Percentiles rank a stretch among this genome's conserved stretches.
Conservation (phyloP, 2,888 invertebrate species). For the Philereme vetulata region DNA sequence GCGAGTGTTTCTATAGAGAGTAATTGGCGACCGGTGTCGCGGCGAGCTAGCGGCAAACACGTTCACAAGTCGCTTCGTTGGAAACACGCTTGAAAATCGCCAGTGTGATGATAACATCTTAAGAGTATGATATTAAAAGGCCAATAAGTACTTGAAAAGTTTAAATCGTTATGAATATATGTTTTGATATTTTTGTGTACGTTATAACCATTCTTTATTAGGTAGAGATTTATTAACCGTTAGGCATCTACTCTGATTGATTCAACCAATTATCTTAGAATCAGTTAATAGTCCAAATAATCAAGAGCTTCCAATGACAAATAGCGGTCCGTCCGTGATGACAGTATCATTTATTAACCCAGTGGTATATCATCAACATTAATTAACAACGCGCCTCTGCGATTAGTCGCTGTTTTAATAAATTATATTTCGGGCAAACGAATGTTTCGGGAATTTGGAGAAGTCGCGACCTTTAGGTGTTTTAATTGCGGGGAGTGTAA, state of each 20-base stretch:
- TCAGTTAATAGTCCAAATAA: constrained; percentile 20
- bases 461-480: constrained; percentile 10
- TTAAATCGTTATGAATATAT: too few relatives aligned
- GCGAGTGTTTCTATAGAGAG: too few relatives aligned
- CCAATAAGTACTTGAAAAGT: too few relatives aligned
- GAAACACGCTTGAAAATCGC: too few relatives aligned
- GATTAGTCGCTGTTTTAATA: constrained; percentile 39
- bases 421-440: constrained; percentile 22
- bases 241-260: constrained; percentile 1
- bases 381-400: constrained; percentile 47
- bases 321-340: constrained; percentile 65
- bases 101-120: too few relatives aligned
- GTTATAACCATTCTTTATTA: too few relatives aligned
- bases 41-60: too few relatives aligned
- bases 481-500: constrained; percentile 8
- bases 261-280: neutral
- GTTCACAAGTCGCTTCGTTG: too few relatives aligned
- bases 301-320: constrained; percentile 49
- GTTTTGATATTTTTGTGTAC: too few relatives aligned
- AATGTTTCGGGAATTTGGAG: constrained; percentile 15
- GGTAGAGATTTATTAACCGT: too few relatives aligned
- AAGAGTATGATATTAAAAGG: too few relatives aligned
- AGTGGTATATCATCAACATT: constrained; percentile 61
- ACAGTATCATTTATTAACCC: constrained; percentile 71
- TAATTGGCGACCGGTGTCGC: too few relatives aligned